A percentile compares a stretch with the other conserved stretches of the same genome.
These are phyloP conservation scores for Ceratina australensis DNA, from an alignment of 1,140 invertebrate genomes.

Conservation along the genomic window DNA sequence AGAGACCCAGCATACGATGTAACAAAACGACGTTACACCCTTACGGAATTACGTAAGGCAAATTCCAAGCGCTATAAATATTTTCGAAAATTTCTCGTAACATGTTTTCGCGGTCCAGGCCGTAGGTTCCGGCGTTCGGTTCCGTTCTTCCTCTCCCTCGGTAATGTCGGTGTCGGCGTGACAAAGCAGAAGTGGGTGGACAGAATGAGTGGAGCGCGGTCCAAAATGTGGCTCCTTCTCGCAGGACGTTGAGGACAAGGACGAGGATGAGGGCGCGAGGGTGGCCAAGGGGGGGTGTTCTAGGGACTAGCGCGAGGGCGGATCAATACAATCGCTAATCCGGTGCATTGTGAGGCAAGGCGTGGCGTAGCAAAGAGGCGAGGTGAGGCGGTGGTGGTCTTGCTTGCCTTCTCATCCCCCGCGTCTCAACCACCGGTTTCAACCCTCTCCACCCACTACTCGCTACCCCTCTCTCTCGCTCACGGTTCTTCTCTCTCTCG, in stretches of 20 bases:
- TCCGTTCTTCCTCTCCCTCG: neutral
- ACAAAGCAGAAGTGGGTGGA: conserved; percentile 58
- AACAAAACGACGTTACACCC: conserved; percentile 6
- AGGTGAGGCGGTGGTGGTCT: conserved; percentile 69
- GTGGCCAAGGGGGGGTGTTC: conserved; percentile 62
- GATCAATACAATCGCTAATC: conserved; percentile 80
- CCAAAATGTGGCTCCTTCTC: conserved; percentile 74
- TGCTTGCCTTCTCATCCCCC: conserved; percentile 68
- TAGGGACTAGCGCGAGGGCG: conserved; percentile 78
- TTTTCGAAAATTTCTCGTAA: conserved; percentile 21
- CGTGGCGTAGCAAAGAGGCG: conserved; percentile 77
- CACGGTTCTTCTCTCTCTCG: conserved; percentile 1
- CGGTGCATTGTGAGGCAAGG: conserved; percentile 77
- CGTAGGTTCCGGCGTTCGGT: neutral
- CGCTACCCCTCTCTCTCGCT: too few species aligned
- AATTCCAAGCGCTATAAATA: too few species aligned
- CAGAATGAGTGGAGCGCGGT: conserved; percentile 59
- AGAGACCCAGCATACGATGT: conserved; percentile 13
- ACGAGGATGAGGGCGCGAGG: conserved; percentile 46
- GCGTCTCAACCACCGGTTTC: conserved; percentile 62
- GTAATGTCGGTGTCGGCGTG: conserved; percentile 57
- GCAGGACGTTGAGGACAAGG: conserved; percentile 61
- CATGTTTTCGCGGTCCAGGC: too few species aligned
- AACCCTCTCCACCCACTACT: conserved; percentile 46
- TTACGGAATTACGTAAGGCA: conserved; percentile 33